phyloP scores from a whole-genome alignment of 1,140 invertebrate species.

The Spodoptera frugiperda region DNA sequence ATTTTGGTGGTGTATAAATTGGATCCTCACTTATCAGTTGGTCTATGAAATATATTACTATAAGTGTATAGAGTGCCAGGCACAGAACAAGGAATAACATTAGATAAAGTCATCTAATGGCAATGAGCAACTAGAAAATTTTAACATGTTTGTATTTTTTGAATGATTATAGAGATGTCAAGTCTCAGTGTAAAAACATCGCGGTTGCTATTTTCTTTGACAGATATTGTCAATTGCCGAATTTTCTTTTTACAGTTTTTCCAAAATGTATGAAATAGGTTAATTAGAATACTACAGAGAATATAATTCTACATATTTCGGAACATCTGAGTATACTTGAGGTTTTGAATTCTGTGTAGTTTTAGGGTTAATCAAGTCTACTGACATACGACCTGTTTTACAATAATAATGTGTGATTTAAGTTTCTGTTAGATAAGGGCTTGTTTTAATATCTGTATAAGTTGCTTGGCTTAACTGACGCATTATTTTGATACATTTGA shows the following conservation, averaged over 20 bases:
- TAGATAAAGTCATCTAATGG: conserved; percentile 51
- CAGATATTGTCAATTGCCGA: neutral
- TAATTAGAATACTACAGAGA: no score
- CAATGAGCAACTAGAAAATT: conserved; percentile 4
- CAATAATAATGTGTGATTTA: no score
- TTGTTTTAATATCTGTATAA: no score
- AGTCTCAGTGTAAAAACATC: conserved; percentile 1
- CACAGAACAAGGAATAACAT: conserved; percentile 70
- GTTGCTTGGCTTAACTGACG: no score
- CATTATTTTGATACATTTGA: no score
- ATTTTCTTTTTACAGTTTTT: conserved; percentile 82
- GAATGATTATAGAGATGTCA: neutral
- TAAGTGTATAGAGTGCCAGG: conserved; percentile 61
- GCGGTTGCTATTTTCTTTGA: neutral
- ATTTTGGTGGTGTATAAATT: neutral
- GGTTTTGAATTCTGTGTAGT: no score
- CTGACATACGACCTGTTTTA: no score
- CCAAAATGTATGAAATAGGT: no score
- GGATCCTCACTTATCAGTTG: conserved; percentile 38
- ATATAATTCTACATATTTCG: no score
- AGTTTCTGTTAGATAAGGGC: no score
- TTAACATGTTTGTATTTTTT: conserved; percentile 28
- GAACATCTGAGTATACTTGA: no score
- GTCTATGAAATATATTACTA: conserved; percentile 63
- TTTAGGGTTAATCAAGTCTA: no score